These are phyloP conservation scores for Monopis laevigella DNA, from an alignment of 2,888 invertebrate genomes.

Conservation along the genomic window DNA sequence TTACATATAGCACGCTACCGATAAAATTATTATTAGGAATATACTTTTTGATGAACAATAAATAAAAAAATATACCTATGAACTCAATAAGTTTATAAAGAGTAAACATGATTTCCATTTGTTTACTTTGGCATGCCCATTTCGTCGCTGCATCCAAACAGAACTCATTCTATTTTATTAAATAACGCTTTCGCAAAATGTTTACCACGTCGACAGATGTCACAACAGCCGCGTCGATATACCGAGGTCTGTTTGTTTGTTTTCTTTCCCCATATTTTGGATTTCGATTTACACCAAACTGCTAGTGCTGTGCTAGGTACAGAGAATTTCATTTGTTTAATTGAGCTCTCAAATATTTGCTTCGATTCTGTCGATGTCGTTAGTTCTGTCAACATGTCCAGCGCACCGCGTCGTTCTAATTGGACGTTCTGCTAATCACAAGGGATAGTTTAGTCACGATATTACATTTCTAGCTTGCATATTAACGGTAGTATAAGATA, in stretches of 20 bases:
- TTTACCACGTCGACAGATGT: conserved; percentile 34
- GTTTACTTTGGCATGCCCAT: conserved; percentile 3
- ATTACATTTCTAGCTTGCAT: conserved; percentile 2
- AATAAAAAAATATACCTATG: too few species aligned
- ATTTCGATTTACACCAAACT: conserved; percentile 18
- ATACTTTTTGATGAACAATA: too few species aligned
- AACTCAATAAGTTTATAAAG: too few species aligned
- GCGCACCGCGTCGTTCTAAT: conserved; percentile 18
- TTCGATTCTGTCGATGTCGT: conserved; percentile 43
- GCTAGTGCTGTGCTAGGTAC: not conserved
- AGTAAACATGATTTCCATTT: conserved; percentile 2
- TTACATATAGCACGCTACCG: too few species aligned
- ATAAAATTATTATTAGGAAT: too few species aligned
- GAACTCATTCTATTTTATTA: conserved; percentile 10
- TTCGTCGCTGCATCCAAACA: not conserved
- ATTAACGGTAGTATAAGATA: too few species aligned
- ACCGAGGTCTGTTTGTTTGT: conserved; percentile 21
- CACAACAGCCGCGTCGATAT: conserved; percentile 34
- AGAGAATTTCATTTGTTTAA: conserved; percentile 53
- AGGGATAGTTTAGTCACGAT: not conserved
- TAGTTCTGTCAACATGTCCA: conserved; percentile 55
- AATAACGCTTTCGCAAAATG: conserved; percentile 6
- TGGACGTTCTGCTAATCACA: conserved; percentile 7
- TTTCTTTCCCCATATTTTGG: conserved; percentile 26
- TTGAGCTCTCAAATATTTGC: conserved; percentile 54